Evolutionary conservation across 2,113 vertebrate species (phyloP).

Genomic region (Leucoraja erinaceus): DNA sequence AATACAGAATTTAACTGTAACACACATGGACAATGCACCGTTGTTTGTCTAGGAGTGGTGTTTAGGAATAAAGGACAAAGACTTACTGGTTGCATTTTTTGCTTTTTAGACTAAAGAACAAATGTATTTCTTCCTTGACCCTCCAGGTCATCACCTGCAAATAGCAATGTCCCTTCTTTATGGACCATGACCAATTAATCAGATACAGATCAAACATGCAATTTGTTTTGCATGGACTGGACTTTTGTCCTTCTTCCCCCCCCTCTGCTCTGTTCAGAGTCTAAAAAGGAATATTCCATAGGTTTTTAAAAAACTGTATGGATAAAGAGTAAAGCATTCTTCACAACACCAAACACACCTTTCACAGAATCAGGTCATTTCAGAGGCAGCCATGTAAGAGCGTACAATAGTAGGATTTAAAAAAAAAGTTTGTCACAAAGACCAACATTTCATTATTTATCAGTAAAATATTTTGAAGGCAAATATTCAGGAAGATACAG

Average conservation of each 20-base stretch:
- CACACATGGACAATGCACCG: conserved; percentile 25
- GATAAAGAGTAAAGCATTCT: background rate
- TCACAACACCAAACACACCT: background rate
- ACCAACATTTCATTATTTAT: background rate
- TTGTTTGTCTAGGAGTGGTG: too few relatives aligned
- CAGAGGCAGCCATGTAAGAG: background rate
- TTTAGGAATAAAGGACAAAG: conserved; percentile 31
- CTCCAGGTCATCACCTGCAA: background rate
- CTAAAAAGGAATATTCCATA: background rate
- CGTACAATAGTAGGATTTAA: background rate
- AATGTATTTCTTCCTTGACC: background rate
- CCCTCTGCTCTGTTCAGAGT: background rate
- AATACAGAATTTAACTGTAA: conserved; percentile 36
- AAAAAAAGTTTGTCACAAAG: background rate
- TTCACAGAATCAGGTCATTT: conserved; percentile 13
- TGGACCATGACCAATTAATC: background rate
- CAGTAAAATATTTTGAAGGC: conserved; percentile 6
- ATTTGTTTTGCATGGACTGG: background rate
- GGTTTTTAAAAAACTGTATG: background rate
- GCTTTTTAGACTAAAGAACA: conserved; percentile 2
- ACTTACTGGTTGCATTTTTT: conserved; percentile 6
- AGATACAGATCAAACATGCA: conserved; percentile 1
- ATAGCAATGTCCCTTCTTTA: background rate
- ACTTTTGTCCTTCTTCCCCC: background rate
- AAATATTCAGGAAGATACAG: background rate